These are phyloP conservation scores for Trachurus trachurus DNA, from an alignment of 2,797 vertebrate species.

Conservation along the genomic window DNA sequence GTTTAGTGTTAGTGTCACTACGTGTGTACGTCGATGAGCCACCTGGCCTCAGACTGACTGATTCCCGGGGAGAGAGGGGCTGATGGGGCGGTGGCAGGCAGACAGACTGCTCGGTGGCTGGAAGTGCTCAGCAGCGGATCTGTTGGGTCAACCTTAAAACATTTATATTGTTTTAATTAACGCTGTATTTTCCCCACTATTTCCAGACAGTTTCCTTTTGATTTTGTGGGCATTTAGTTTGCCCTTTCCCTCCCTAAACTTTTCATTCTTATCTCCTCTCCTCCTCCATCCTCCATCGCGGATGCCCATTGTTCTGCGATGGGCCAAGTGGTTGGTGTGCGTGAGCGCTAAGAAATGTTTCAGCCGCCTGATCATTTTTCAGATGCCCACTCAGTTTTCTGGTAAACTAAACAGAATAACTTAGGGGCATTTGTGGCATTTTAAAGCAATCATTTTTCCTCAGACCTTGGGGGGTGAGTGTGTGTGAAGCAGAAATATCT, in stretches of 20 bases:
- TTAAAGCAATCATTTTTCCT: slow-evolving; percentile 6
- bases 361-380: slow-evolving; percentile 33
- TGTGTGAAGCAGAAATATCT: slow-evolving; percentile 27
- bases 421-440: slow-evolving; percentile 9
- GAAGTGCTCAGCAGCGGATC: slow-evolving; percentile 49
- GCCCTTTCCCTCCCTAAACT: slow-evolving; percentile 51
- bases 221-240: slow-evolving; percentile 31
- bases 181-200: neutral
- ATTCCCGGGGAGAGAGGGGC: slow-evolving; percentile 29
- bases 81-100: slow-evolving; percentile 83
- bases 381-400: slow-evolving; percentile 34
- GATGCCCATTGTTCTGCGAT: slow-evolving; percentile 86
- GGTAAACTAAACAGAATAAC: slow-evolving; percentile 10
- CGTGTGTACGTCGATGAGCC: neutral
- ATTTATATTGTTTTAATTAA: neutral
- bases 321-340: slow-evolving; percentile 21
- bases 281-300: slow-evolving; percentile 68
- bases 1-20: slow-evolving; percentile 29
- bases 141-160: neutral
- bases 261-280: slow-evolving; percentile 47
- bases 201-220: neutral
- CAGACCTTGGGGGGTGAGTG: slow-evolving; percentile 10
- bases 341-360: neutral
- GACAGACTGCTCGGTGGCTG: slow-evolving; percentile 42
- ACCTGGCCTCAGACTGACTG: slow-evolving; percentile 15